Base-by-base conservation (phyloP, 2,113 vertebrate genomes). In the Riparia riparia region DNA sequence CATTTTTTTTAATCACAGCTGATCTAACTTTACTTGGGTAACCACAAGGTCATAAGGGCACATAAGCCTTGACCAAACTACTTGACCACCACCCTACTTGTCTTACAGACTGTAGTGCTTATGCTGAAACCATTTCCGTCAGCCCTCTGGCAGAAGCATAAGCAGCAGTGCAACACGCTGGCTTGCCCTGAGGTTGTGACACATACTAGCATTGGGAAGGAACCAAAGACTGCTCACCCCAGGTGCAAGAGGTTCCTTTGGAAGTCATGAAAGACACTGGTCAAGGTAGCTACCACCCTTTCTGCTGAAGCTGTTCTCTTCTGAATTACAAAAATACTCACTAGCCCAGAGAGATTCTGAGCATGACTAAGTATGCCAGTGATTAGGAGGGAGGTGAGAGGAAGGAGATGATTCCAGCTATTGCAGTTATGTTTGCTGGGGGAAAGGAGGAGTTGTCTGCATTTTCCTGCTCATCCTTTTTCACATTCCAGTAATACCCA, bases 301-400 rank as follows among this genome's bases (percentile, higher is more conserved):
- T 37, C 47, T 68, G 32, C 17, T 76, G 32, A 53, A 80, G 44
- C 19, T 73, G 24, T 34, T 58, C 26, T 60, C 24, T 63, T 68
- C 53, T 68, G 54, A 71, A 47, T 64, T 45, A 39, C n/a, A 73
- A 25, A 44, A 70, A 18, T 57, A 56, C 50, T 32, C 0, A 0
- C 19, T 16, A 64, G 81, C 32, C 49, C 20, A 24, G 26, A 68
- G 34, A 50, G 13, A 24, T 49, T 74, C 29, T 28, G 18, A 65
- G 39, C 31, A 28, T 0, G 1, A 31, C 25, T 74, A 7, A 1
- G 0, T 5, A 44, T 1, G 0, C 18, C 45, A 51, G 34, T 39
- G 53, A 32, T 69, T 56, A 32, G 61, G 53, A 56, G 14, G 37
- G 41, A 53, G 14, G 29, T 12, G 17, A 89, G 22, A 78, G 42